These are phyloP conservation scores for Aphelinus atriplicis DNA, from an alignment of 1,140 invertebrate genomes.

Conservation along the genomic window DNA sequence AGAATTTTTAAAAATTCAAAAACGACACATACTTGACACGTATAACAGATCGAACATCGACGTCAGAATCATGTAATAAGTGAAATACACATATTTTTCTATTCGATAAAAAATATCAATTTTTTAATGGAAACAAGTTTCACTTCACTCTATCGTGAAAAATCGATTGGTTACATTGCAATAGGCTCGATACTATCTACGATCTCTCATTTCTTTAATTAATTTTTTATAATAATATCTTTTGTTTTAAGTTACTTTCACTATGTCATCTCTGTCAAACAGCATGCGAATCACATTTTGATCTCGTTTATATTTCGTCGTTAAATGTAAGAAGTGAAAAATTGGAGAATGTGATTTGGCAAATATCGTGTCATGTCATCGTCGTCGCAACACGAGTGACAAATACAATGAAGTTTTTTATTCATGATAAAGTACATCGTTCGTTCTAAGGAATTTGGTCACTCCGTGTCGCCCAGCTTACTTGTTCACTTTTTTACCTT, in stretches of 20 bases:
- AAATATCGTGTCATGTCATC: conserved; percentile 14
- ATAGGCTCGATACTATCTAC: conserved; percentile 23
- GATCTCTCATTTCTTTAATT: conserved; percentile 33
- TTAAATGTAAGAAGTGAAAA: conserved; percentile 53
- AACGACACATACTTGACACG: conserved; percentile 23
- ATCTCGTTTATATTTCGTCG: conserved; percentile 14
- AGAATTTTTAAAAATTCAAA: conserved; percentile 32
- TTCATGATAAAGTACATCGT: conserved; percentile 10
- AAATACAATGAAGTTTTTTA: conserved; percentile 42
- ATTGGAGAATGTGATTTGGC: conserved; percentile 47
- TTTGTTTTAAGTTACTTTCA: conserved; percentile 24
- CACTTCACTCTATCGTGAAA: background rate
- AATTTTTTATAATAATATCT: conserved; percentile 8
- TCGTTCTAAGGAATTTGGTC: conserved; percentile 21
- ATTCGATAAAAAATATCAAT: conserved; percentile 20
- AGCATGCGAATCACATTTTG: conserved; percentile 22
- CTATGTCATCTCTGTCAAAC: conserved; percentile 24
- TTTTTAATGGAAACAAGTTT: conserved; percentile 31
- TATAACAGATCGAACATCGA: conserved; percentile 31
- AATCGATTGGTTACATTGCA: background rate
- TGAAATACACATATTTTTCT: conserved; percentile 28
- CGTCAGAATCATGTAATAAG: conserved; percentile 7
- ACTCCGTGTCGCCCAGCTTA: conserved; percentile 4
- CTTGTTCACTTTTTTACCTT: background rate
- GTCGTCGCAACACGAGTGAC: conserved; percentile 31